These are phyloP conservation scores for Bombus turneri DNA, from an alignment of 1,140 invertebrate genomes.

Conservation along the genomic window DNA sequence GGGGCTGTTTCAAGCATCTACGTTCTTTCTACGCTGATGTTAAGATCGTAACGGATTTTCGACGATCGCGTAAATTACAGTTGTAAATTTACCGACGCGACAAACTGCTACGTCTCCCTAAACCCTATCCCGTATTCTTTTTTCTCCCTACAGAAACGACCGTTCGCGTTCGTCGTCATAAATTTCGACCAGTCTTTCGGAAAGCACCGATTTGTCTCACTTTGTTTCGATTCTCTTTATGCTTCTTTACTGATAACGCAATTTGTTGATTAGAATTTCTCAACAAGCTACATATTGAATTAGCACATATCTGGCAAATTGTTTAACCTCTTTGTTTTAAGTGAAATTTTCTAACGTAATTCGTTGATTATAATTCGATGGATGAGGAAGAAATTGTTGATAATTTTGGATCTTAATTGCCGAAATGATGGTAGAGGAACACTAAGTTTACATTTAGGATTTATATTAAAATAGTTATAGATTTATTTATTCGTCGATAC, in stretches of 20 bases:
- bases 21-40: background rate
- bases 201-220: background rate
- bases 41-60: background rate
- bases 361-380: no score
- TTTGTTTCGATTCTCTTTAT: background rate
- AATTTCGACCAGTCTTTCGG: background rate
- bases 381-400: no score
- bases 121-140: background rate
- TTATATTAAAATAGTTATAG: no score
- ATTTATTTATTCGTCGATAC: no score
- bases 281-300: background rate
- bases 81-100: constrained; percentile 7
- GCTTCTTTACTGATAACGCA: background rate
- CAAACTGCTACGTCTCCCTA: background rate
- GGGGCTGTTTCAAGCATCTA: background rate
- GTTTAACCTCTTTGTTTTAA: background rate
- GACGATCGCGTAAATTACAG: constrained; percentile 22
- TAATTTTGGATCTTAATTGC: no score
- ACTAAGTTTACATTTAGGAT: no score
- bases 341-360: background rate
- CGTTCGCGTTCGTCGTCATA: constrained; percentile 19
- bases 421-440: no score
- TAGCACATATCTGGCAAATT: background rate
- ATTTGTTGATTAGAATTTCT: constrained; percentile 1
- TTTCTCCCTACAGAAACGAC: background rate